Evolutionary conservation across 1,140 invertebrate species (phyloP), one percentile per base, ranked within the genome.

Genomic region (Tribolium castaneum): DNA sequence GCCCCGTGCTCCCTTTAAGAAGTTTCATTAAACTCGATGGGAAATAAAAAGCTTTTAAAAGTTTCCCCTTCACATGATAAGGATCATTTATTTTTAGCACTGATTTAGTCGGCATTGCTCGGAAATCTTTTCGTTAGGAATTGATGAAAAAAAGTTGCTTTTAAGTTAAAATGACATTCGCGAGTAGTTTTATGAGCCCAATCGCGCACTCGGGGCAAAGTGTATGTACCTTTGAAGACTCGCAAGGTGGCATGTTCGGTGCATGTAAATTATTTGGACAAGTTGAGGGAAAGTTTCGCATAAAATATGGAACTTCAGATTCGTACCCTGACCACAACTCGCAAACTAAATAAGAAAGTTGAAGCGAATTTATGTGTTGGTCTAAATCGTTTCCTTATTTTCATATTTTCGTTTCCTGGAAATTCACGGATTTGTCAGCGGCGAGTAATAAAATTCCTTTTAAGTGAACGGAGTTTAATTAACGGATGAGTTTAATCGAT

Each of bases 1-100:
- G 19, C 30, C 9, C 54, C 59, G 25, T 14, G 59, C 59, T 66
- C 10, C 30, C 13, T 66, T 66, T 66, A 66, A 66, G 59, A 66
- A 66, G 59, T 66, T 66, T 66, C 59, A 66, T 66, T 66, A 66
- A 66, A 66, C 10, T 66, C 25, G 59, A 66, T 66, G 59, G 59
- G 59, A 66, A 66, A 66, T 66, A 66, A 66, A 66, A 66, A 66
- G 59, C 59, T 66, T 66, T 66, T 66, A 66, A 66, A 66, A 66
- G 59, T 66, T 66, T 66, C 59, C 59, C 59, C 59, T 66, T 66
- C 59, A 66, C 59, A 66, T 66, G 59, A 66, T 66, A 66, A 66
- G 59, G 59, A 66, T 66, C 59, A 66, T 66, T 66, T 66, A 66
- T 66, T 66, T 66, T 66, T 66, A 66, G 59, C 25, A 66, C 59